These are phyloP conservation scores for Erythrocercus mccallii DNA, from an alignment of 2,113 vertebrate species.

Conservation along the genomic window DNA sequence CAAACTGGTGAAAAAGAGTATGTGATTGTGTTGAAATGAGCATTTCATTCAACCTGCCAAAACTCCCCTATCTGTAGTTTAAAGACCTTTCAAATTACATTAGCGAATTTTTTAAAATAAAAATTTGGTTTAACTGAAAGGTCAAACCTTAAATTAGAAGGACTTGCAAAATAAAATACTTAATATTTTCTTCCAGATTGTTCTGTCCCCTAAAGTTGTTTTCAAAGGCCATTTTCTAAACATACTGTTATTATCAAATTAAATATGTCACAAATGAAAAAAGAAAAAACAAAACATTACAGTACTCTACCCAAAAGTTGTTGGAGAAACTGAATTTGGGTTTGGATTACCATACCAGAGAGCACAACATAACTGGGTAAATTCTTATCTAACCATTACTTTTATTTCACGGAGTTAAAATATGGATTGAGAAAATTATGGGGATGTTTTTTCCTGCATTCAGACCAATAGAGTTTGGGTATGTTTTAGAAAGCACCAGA, in stretches of 20 bases:
- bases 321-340: neutral
- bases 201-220: neutral
- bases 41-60: neutral
- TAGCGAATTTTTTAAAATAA: neutral
- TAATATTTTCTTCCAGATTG: neutral
- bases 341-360: neutral
- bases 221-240: neutral
- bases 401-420: neutral
- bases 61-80: neutral
- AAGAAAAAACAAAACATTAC: neutral
- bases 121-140: neutral
- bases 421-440: neutral
- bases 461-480: neutral
- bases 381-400: neutral
- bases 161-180: neutral
- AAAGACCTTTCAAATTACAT: neutral
- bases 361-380: neutral
- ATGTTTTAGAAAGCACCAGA: neutral
- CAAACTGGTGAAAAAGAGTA: neutral
- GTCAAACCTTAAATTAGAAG: neutral
- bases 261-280: neutral
- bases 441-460: neutral
- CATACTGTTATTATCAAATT: neutral
- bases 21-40: neutral
- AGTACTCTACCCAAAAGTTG: neutral